Evolutionary conservation across 2,797 vertebrate genomes (phyloP), one percentile per base, ranked within the genome.

Genomic region (Podarcis lilfordi): DNA sequence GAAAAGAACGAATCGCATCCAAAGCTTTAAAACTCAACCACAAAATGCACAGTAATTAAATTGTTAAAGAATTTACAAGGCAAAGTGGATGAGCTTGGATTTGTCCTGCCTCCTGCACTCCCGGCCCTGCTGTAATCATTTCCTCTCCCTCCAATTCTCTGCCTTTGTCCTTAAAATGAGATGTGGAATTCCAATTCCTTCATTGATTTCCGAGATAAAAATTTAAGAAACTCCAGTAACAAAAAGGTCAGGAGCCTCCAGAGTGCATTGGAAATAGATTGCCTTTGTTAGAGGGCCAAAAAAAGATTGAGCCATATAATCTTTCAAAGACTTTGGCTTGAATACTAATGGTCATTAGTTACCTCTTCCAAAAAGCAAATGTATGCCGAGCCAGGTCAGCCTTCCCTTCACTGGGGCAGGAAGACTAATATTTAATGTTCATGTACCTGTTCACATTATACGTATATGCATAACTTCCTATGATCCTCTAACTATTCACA

Each of bases 121-220:
- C 5, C 11, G 45, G 9, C 43, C 23, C 29, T 27, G 61, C 80
- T 91, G 50, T 84, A 75, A 89, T 84, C 10, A 82, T 35, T 89
- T 88, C 82, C 32, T 89, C 82, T 85, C 80, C 66, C 45, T 94
- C 27, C 29, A 88, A 89, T 91, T 80, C 81, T 90, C 77, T n/a
- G 50, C 40, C 35, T 45, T 87, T 82, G 64, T 23, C 90, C 79
- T 35, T 75, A n/a, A 76, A 92, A 86, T 35, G 9, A 86, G 86
- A 87, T 6, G 92, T 81, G 90, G 86, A 92, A 93, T 91, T 94
- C 88, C 84, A 78, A 86, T 90, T 88, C 82, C 86, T 93, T 71
- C 89, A 92, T 88, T 83, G 90, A 91, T 88, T 94, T 95, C 87
- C 88, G 89, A 92, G 92, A 95, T 93, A 95, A 95, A 95, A 95